phyloP scores from a whole-genome alignment of 2,888 invertebrate species.

The Allophyes oxyacanthae region DNA sequence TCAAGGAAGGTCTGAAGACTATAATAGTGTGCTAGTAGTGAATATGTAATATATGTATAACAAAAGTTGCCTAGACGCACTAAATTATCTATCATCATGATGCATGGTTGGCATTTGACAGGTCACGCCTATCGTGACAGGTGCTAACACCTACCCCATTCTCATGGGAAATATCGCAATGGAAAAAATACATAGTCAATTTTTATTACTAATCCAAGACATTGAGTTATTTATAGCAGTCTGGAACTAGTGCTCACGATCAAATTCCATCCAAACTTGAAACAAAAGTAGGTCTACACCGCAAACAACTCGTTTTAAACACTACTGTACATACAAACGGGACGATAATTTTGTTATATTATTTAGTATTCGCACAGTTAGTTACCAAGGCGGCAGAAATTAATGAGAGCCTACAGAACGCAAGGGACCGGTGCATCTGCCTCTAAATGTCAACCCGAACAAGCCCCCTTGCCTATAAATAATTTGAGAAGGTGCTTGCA shows the following conservation, averaged over 20 bases:
- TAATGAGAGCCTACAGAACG: conserved; percentile 74
- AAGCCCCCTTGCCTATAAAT: conserved; percentile 80
- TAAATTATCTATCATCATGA: conserved; percentile 37
- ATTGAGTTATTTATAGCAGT: conserved; percentile 3
- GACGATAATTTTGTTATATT: conserved; percentile 54
- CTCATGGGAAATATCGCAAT: conserved; percentile 38
- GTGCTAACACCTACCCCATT: conserved; percentile 28
- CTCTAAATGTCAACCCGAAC: conserved; percentile 83
- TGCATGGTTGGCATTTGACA: conserved; percentile 37
- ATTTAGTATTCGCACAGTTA: conserved; percentile 59
- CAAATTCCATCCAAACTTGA: conserved; percentile 18
- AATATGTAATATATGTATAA: conserved; percentile 25
- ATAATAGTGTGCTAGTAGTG: no score
- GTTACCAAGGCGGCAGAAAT: conserved; percentile 78
- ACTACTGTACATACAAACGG: conserved; percentile 5
- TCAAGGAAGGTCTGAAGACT: no score
- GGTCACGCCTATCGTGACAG: conserved; percentile 47
- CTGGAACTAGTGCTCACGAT: conserved; percentile 7
- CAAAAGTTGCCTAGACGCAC: conserved; percentile 16
- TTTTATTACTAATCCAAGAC: conserved; percentile 9
- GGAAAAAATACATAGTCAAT: conserved; percentile 13
- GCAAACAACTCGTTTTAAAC: conserved; percentile 21
- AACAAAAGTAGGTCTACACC: conserved; percentile 1
- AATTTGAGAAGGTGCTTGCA: conserved; percentile 78
- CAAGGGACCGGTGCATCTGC: conserved; percentile 74